Base-by-base conservation (phyloP, 1,140 invertebrate genomes). In the Papilio polytes region DNA sequence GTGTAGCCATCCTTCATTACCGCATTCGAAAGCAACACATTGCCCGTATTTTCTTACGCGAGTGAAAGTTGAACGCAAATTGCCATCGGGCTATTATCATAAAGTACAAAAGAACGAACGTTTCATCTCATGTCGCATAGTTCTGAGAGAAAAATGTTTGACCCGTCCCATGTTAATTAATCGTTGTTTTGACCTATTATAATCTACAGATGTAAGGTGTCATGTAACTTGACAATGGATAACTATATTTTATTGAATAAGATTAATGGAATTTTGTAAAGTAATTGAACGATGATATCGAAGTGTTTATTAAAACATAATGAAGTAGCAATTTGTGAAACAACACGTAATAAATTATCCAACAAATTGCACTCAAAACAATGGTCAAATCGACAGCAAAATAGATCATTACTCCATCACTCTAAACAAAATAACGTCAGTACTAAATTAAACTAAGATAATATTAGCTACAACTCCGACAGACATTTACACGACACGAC, bases 11-110 rank as follows among this genome's bases (percentile, higher is more conserved):
- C 63, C 63, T 70, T 70, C 63, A 70, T 70, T 70, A 73, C 31
- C 36, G 74, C 12, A 76, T 76, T 76, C 74, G 74, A 76, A 76
- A 76, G 74, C 46, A 26, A 76, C 74, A 76, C 74, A 76, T 53
- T 76, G 44, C 74, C 74, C 74, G 74, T 76, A 22, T 76, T 76
- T 53, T 76, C 74, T 76, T 76, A 51, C 41, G 41, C 72, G 74
- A 51, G 74, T 51, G 74, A 76, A 76, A 76, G 74, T 76, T 76
- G 74, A 46, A 76, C 74, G 46, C 74, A 76, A 76, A 76, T 76
- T 76, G 74, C 74, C 46, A 76, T 48, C 46, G 74, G 41, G 46
- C 41, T 51, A 76, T 76, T 76, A 76, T 76, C 74, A 76, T 76
- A 76, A 76, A 76, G 20, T 51, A 76, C 74, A 76, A 76, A 74